Conservation (phyloP, 2,888 invertebrate genomes). For the Cheilosia soror region DNA sequence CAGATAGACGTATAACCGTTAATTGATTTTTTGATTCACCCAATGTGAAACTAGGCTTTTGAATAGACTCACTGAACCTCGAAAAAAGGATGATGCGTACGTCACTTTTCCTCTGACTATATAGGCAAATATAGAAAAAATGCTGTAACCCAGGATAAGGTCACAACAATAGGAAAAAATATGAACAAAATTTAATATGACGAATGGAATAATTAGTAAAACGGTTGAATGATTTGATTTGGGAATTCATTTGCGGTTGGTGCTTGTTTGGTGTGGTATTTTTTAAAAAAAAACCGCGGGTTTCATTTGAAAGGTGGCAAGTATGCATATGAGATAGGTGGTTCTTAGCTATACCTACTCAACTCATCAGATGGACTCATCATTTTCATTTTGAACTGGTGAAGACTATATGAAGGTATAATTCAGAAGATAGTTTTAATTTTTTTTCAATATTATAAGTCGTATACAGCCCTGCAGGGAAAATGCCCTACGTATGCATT, state of each 20-base stretch:
- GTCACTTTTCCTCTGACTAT: constrained; percentile 35
- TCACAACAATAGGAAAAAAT: background rate
- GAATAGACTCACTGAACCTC: constrained; percentile 27
- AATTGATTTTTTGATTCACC: constrained; percentile 65
- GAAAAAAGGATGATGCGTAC: constrained; percentile 44
- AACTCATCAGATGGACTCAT: too few species aligned
- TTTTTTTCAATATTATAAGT: too few species aligned
- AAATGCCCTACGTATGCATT: too few species aligned
- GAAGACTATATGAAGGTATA: too few species aligned
- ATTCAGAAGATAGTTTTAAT: too few species aligned
- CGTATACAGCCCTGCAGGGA: too few species aligned
- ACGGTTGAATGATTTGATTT: constrained; percentile 32
- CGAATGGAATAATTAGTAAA: constrained; percentile 44
- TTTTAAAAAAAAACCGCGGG: background rate
- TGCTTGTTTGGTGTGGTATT: constrained; percentile 16
- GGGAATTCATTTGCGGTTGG: background rate
- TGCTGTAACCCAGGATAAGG: constrained; percentile 25
- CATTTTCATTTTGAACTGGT: too few species aligned
- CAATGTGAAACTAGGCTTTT: background rate
- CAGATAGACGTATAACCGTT: constrained; percentile 44
- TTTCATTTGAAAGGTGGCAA: background rate
- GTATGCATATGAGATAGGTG: too few species aligned
- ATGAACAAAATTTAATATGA: background rate
- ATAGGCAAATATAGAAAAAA: constrained; percentile 13
- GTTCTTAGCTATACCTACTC: too few species aligned